Percentiles rank a stretch among this genome's conserved stretches.
Conservation (phyloP, 2,797 vertebrate genomes). For the Lacerta agilis region DNA sequence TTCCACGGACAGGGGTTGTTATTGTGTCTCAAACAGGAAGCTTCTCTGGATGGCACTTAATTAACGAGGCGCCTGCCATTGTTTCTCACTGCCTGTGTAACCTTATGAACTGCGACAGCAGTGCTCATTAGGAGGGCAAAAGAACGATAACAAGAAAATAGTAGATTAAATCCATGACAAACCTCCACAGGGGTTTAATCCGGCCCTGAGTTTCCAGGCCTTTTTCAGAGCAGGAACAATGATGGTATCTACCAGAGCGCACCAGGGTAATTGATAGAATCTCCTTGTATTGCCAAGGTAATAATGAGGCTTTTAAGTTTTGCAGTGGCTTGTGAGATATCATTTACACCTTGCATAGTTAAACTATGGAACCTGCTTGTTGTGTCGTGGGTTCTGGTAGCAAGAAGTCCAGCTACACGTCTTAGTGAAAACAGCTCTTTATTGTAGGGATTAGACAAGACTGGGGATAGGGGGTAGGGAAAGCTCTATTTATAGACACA, state of each 20-base stretch:
- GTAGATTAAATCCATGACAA: slow-evolving; percentile 62
- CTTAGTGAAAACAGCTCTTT: too few relatives aligned
- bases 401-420: too few relatives aligned
- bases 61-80: slow-evolving; percentile 72
- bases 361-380: too few relatives aligned
- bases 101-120: slow-evolving; percentile 69
- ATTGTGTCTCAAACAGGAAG: slow-evolving; percentile 64
- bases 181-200: slow-evolving; percentile 44
- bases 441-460: too few relatives aligned
- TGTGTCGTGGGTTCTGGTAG: too few relatives aligned
- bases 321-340: background rate
- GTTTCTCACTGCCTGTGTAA: slow-evolving; percentile 66
- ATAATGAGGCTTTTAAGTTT: background rate
- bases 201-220: background rate
- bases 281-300: background rate
- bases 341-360: too few relatives aligned
- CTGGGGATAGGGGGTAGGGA: too few relatives aligned
- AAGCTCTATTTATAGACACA: too few relatives aligned
- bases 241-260: background rate
- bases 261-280: background rate
- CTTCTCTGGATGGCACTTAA: slow-evolving; percentile 72
- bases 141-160: slow-evolving; percentile 61
- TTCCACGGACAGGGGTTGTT: slow-evolving; percentile 46
- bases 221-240: background rate
- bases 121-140: slow-evolving; percentile 64